These are phyloP conservation scores for Dorcus parallelipipedus DNA, from an alignment of 2,888 invertebrate genomes.

Conservation along the genomic window DNA sequence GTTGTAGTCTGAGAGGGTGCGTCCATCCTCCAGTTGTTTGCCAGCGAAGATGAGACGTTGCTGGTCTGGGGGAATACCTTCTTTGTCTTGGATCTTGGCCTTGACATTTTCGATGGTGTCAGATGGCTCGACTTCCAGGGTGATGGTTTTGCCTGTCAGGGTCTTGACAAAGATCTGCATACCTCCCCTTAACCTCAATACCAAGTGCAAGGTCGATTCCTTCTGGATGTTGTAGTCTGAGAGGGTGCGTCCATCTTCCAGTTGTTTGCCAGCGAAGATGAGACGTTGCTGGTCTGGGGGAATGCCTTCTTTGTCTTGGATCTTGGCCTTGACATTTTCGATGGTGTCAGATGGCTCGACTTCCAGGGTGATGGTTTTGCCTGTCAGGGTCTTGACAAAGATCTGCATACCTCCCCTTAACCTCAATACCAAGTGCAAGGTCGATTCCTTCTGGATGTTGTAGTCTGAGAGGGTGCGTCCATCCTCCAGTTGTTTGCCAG, in stretches of 20 bases:
- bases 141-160: constrained; percentile 59
- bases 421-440: too few species aligned
- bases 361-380: too few species aligned
- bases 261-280: constrained; percentile 64
- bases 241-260: constrained; percentile 65
- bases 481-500: constrained; percentile 36
- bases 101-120: constrained; percentile 95
- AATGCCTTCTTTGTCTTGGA: constrained; percentile 54
- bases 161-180: constrained; percentile 23
- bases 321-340: too few species aligned
- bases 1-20: too few species aligned
- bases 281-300: constrained; percentile 61
- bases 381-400: too few species aligned
- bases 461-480: too few species aligned
- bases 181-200: constrained; percentile 42
- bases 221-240: constrained; percentile 65
- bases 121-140: constrained; percentile 64
- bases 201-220: constrained; percentile 58
- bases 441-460: too few species aligned
- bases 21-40: constrained; percentile 60
- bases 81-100: constrained; percentile 87
- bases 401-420: too few species aligned
- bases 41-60: constrained; percentile 88
- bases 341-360: too few species aligned
- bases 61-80: constrained; percentile 87